A percentile compares a stretch with the other conserved stretches of the same genome.
These are phyloP conservation scores for Drosophila leonis DNA, from an alignment of 2,888 invertebrate species.

Conservation along the genomic window DNA sequence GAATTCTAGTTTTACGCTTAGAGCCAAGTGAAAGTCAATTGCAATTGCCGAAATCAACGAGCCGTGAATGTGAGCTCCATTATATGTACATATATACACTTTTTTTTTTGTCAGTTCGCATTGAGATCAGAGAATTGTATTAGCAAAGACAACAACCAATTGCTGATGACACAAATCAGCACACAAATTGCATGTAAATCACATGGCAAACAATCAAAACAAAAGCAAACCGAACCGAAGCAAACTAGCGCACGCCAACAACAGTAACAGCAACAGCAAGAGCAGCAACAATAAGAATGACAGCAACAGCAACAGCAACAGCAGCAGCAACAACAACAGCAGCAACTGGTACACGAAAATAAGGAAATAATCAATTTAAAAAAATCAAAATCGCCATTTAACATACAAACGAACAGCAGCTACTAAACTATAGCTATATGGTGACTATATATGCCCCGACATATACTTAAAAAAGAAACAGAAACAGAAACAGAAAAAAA, in stretches of 20 bases:
- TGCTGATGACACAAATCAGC: conserved; percentile 58
- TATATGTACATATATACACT: neutral
- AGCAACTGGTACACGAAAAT: conserved; percentile 78
- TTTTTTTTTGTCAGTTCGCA: conserved; percentile 26
- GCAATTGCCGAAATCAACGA: conserved; percentile 43
- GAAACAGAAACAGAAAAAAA: conserved; percentile 1
- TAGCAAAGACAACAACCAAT: conserved; percentile 62
- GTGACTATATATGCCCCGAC: conserved; percentile 32
- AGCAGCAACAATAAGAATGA: conserved; percentile 27
- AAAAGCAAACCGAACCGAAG: conserved; percentile 39
- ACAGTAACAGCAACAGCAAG: conserved; percentile 7
- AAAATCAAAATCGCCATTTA: conserved; percentile 85
- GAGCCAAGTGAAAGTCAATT: conserved; percentile 46
- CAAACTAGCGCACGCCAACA: conserved; percentile 50
- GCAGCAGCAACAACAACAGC: conserved; percentile 25
- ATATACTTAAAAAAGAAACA: conserved; percentile 16
- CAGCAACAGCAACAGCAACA: too few relatives aligned
- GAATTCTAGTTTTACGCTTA: conserved; percentile 2
- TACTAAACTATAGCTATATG: conserved; percentile 37
- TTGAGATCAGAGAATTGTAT: conserved; percentile 44
- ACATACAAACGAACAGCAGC: conserved; percentile 48
- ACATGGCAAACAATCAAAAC: conserved; percentile 57
- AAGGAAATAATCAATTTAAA: conserved; percentile 86
- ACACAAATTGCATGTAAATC: conserved; percentile 63
- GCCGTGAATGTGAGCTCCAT: conserved; percentile 30